These are phyloP conservation scores for Protomyctophum bolini DNA, from an alignment of 2,113 vertebrate species.

Conservation along the genomic window DNA sequence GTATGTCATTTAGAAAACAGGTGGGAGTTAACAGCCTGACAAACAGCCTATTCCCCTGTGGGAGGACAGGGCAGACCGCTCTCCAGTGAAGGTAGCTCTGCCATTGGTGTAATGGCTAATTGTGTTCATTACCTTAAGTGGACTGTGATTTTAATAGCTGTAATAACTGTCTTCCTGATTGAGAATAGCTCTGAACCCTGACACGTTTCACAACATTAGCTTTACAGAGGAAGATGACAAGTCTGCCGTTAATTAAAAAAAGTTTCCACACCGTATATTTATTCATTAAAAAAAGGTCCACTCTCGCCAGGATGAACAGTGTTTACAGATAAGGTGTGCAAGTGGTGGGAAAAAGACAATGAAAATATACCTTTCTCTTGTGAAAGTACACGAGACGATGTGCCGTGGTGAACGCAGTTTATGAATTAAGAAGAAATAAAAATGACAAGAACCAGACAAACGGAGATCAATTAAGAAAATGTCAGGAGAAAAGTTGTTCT, in stretches of 20 bases:
- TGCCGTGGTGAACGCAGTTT: constrained; percentile 19
- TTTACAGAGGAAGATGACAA: constrained; percentile 42
- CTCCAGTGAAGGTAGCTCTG: constrained; percentile 57
- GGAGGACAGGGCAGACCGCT: constrained; percentile 45
- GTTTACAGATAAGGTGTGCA: constrained; percentile 20
- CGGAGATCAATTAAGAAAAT: constrained; percentile 72
- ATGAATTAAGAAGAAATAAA: constrained; percentile 68
- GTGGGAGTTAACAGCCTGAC: constrained; percentile 42
- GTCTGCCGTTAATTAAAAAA: constrained; percentile 32
- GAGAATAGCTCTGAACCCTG: constrained; percentile 62
- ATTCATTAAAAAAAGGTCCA: not conserved
- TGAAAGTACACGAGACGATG: constrained; percentile 27
- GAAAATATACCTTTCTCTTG: constrained; percentile 19
- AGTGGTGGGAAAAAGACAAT: constrained; percentile 14
- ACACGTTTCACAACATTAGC: constrained; percentile 68
- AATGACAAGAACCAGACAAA: constrained; percentile 3
- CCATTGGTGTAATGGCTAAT: constrained; percentile 62
- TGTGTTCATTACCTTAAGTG: constrained; percentile 79
- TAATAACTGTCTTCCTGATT: constrained; percentile 78
- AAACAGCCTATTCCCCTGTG: constrained; percentile 51
- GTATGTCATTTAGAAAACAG: constrained; percentile 47
- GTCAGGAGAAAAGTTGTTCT: constrained; percentile 62
- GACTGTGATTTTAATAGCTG: constrained; percentile 75
- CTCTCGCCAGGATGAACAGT: not conserved
- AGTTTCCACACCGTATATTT: constrained; percentile 29